Conservation (phyloP, 2,888 invertebrate species). For the Scrobipalpa atriplicella region DNA sequence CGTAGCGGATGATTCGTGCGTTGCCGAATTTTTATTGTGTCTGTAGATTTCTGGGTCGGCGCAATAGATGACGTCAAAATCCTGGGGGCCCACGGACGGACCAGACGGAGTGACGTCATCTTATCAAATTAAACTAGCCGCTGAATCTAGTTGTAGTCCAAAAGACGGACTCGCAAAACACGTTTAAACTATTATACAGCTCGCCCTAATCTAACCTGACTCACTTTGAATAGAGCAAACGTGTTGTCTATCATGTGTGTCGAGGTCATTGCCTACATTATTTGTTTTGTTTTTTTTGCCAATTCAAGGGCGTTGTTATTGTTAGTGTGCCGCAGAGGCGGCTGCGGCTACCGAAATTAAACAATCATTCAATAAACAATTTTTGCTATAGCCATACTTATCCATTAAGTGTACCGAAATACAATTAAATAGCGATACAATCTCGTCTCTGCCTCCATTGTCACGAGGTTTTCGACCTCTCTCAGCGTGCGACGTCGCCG, state of each 20-base stretch:
- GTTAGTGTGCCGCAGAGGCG: neutral
- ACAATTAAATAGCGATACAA: slow-evolving; percentile 57
- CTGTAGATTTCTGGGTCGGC: slow-evolving; percentile 82
- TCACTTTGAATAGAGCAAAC: slow-evolving; percentile 60
- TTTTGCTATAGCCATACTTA: neutral
- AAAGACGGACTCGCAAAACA: slow-evolving; percentile 61
- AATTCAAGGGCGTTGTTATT: slow-evolving; percentile 76
- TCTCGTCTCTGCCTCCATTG: slow-evolving; percentile 54
- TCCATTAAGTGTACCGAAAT: too few species aligned
- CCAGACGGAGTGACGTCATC: slow-evolving; percentile 66
- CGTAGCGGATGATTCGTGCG: slow-evolving; percentile 71
- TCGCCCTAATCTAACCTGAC: slow-evolving; percentile 76
- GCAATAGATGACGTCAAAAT: slow-evolving; percentile 73
- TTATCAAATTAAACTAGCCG: slow-evolving; percentile 67
- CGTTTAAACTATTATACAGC: slow-evolving; percentile 68
- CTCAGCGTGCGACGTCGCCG: slow-evolving; percentile 52
- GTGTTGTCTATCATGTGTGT: slow-evolving; percentile 71
- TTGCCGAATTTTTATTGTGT: slow-evolving; percentile 80
- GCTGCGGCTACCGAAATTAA: neutral
- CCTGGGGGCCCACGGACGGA: slow-evolving; percentile 64
- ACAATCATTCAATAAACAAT: neutral
- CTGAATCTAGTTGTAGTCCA: slow-evolving; percentile 70
- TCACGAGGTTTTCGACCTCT: slow-evolving; percentile 68
- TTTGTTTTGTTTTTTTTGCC: slow-evolving; percentile 71
- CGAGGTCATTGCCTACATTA: slow-evolving; percentile 78